Conservation (phyloP, 2,113 vertebrate genomes). For the Peucedramus taeniatus region DNA sequence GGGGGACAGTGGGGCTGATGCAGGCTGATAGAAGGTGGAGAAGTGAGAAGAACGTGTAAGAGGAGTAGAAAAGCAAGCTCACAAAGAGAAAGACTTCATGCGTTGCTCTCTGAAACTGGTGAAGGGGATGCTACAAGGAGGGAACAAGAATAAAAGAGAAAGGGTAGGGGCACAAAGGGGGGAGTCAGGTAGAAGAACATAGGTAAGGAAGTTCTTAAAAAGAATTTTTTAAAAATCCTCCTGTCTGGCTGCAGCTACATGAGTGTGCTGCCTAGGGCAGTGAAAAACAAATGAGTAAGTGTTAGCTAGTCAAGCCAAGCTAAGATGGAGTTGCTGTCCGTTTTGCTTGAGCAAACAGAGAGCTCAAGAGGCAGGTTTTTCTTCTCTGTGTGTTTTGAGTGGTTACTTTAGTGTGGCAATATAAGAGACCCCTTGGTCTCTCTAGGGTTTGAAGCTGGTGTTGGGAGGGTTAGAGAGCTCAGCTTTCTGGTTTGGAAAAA, state of each 20-base stretch:
- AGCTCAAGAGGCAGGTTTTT: neutral
- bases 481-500: conserved; percentile 24
- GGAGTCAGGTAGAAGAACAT: neutral
- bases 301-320: neutral
- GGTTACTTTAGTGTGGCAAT: conserved; percentile 23
- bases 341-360: neutral
- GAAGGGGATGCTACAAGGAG: neutral
- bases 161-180: neutral
- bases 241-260: neutral
- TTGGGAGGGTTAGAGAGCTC: neutral
- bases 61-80: neutral
- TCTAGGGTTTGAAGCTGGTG: neutral
- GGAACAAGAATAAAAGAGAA: neutral
- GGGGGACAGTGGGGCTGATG: neutral
- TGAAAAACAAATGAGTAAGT: neutral
- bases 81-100: neutral
- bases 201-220: neutral
- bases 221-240: neutral
- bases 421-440: neutral
- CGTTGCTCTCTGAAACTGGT: neutral
- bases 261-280: neutral
- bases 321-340: neutral
- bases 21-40: neutral
- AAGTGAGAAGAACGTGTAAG: neutral
- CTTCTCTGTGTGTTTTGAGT: neutral